Evolutionary conservation across 30 jellyfish, hydroid and myxozoan species (phyloP).

Genomic region (Chrysaora quinquecirrha): DNA sequence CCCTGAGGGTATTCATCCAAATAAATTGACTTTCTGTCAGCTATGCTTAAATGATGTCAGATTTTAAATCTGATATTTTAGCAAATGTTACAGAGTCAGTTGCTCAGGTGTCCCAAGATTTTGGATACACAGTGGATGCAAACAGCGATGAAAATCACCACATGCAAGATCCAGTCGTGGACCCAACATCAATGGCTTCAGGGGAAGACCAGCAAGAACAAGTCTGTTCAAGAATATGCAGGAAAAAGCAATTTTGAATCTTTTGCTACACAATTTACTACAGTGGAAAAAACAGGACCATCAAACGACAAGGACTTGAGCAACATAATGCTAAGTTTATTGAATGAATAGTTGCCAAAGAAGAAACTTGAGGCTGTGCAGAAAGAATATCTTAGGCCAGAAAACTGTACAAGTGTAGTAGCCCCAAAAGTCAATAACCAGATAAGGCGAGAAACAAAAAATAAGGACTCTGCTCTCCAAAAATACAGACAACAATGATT

Average conservation of each 20-base stretch:
- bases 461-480: not conserved
- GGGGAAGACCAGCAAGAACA: conserved; percentile 11
- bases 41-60: conserved; percentile 34
- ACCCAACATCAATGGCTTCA: not conserved
- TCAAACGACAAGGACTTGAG: conserved; percentile 32
- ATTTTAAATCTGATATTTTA: conserved; percentile 27
- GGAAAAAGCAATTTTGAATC: conserved; percentile 21
- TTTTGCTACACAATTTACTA: conserved; percentile 15
- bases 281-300: conserved; percentile 42
- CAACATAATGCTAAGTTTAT: conserved; percentile 26
- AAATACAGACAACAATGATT: conserved; percentile 6
- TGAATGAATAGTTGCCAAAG: conserved; percentile 20
- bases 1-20: conserved; percentile 26
- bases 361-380: conserved; percentile 22
- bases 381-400: conserved; percentile 24
- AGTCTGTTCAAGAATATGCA: not conserved
- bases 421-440: conserved; percentile 26
- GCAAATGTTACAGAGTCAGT: conserved; percentile 47
- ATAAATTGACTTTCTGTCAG: conserved; percentile 3
- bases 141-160: conserved; percentile 16
- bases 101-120: conserved; percentile 17
- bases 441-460: conserved; percentile 1
- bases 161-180: conserved; percentile 2
- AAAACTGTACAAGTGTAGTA: conserved; percentile 15
- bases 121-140: conserved; percentile 35